phyloP scores from a whole-genome alignment of 2,797 vertebrate genomes.

The Gymnoscopelus braueri region DNA sequence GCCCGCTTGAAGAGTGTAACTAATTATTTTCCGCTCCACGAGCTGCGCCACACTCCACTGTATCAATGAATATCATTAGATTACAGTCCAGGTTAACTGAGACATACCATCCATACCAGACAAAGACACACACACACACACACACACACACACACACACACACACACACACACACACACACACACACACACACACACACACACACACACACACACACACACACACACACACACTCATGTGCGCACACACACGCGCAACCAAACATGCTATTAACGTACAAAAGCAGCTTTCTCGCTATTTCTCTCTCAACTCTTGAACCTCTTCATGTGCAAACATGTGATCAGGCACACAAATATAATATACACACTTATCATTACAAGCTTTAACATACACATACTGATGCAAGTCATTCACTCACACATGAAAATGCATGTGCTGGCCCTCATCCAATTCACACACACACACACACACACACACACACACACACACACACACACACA shows the following conservation, averaged over 20 bases:
- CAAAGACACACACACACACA: not conserved
- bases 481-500: not conserved
- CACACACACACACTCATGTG: not conserved
- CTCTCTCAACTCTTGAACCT: no score
- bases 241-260: not conserved
- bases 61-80: conserved; percentile 69
- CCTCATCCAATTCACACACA: not conserved
- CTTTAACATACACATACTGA: not conserved
- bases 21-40: conserved; percentile 67
- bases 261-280: no score
- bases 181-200: not conserved
- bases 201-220: not conserved
- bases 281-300: no score
- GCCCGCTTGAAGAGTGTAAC: conserved; percentile 62
- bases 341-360: no score
- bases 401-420: not conserved
- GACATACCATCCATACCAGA: conserved; percentile 12
- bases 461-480: not conserved
- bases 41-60: conserved; percentile 51
- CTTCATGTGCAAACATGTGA: no score
- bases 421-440: no score
- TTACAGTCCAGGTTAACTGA: conserved; percentile 51
- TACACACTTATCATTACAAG: no score
- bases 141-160: not conserved
- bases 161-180: not conserved